Base-by-base conservation (phyloP, 2,888 invertebrate species). In the Drosophila bunnanda region DNA sequence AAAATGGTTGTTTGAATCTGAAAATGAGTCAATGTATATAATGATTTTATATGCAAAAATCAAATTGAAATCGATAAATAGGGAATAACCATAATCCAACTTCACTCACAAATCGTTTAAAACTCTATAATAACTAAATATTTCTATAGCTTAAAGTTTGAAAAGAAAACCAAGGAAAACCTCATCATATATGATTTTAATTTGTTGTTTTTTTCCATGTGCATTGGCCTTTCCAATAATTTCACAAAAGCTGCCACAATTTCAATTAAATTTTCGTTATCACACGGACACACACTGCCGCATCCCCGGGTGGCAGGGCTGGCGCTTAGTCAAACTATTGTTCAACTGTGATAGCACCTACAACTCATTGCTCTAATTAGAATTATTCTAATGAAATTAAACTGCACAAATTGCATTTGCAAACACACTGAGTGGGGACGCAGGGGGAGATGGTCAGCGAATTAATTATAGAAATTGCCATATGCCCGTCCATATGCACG, bases 311-410 rank as follows among this genome's bases (percentile, higher is more conserved):
- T 39, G 53, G 55, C 50, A 43, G 13, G 53, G 39, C 54, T 36
- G 55, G 60, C 60, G 68, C 75, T 65, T 71, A 61, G 68, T 52
- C 32, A 69, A 64, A 70, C 75, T 86, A 90, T 89, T 81, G 90
- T 77, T 61, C 74, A 76, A 56, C 66, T 71, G 64, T 64, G 89
- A 90, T 90, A 88, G 54, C 56, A 54, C 43, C 66, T 59, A 22
- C 74, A 80, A 71, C 89, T 86, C 86, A 85, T 86, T 79, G 80
- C 79, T 84, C 85, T 90, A 91, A 90, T 91, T 90, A 90, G 90
- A 89, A 90, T 91, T 88, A 90, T 89, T 82, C 88, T 88, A 88
- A 85, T 84, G 85, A 81, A 89, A 85, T 88, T 86, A 91, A 90
- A 90, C 88, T 90, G 89, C 86, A 73, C 73, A 72, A 72, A 64